Evolutionary conservation across 2,888 invertebrate genomes (phyloP).

Genomic region (Cantharis rustica): DNA sequence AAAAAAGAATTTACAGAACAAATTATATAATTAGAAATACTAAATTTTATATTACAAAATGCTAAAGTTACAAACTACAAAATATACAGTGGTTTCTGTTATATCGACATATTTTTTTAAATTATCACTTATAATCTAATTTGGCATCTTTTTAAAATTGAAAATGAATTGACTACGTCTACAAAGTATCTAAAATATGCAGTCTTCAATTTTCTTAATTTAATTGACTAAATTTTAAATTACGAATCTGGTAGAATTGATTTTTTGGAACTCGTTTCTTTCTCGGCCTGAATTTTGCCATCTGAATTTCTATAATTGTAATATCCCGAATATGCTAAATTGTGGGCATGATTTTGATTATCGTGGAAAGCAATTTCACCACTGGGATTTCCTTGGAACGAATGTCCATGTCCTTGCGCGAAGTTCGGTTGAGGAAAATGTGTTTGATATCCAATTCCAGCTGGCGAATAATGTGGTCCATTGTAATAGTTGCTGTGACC

Average conservation of each 20-base stretch:
- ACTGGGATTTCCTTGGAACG: conserved; percentile 39
- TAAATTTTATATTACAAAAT: background rate
- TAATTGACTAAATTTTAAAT: conserved; percentile 1
- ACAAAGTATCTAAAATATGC: background rate
- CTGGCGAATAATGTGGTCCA: conserved; percentile 73
- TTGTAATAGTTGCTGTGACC: conserved; percentile 55
- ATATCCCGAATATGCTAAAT: conserved; percentile 78
- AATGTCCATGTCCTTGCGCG: conserved; percentile 52
- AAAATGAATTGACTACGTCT: background rate
- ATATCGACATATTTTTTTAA: background rate
- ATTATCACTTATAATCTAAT: background rate
- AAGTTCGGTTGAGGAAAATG: conserved; percentile 57
- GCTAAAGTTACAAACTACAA: background rate
- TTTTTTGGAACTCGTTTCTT: conserved; percentile 47
- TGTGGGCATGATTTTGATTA: conserved; percentile 62
- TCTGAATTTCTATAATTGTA: conserved; percentile 65
- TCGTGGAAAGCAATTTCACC: conserved; percentile 70
- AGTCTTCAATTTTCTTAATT: background rate
- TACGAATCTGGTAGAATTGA: conserved; percentile 56
- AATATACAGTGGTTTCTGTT: background rate
- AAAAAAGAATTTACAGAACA: background rate
- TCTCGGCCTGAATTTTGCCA: conserved; percentile 54
- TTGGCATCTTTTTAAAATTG: background rate
- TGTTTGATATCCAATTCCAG: conserved; percentile 71
- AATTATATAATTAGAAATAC: background rate